Base-by-base conservation (phyloP, 2,797 vertebrate species). In the Cuniculus paca region DNA sequence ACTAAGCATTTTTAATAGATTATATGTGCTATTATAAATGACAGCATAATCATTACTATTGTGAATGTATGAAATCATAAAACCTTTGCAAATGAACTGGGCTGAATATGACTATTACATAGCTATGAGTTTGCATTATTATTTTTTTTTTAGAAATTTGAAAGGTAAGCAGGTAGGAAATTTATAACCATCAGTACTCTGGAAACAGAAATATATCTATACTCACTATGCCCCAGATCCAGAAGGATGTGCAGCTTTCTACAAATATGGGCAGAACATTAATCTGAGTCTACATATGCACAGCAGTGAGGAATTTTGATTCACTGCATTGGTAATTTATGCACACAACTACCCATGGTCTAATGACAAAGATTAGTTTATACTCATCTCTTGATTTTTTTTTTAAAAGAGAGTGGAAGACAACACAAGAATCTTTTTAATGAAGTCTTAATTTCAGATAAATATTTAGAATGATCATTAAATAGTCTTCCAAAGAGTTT, bases 381-480 rank as follows among this genome's bases (percentile, higher is more conserved):
- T 3, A 16, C 34, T 31, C 45, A 28, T 61, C 2, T 93, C 50
- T 80, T 52, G 42, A 68, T 56, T 11, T 88, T 31, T 2, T 14
- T 63, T 75, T 20, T 26, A 75, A 77, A 74, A 75, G 6, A 31
- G 34, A 48, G 36, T 34, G 1, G 7, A 34, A 26, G 6, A 48
- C 1, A 31, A 74, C 39, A 39, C 3, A 42, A 39, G 7, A 93
- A 36, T 78, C 31, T 92, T 94, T 90, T 22, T 52, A 77, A 80
- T 63, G 84, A 81, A 54, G 24, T 86, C 74, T 93, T 79, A 60
- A 13, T 74, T 79, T 92, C 65, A 19, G 81, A 52, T 85, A 87
- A 90, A 54, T 58, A 56, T 92, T 90, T 86, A 65, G 39, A 72
- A 89, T 88, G 45, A 84, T 80, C 63, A 75, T 75, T 52, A 68